Evolutionary conservation across 2,888 invertebrate species (phyloP), one percentile per base, ranked within the genome.

Genomic region (Perithous albicinctus): DNA sequence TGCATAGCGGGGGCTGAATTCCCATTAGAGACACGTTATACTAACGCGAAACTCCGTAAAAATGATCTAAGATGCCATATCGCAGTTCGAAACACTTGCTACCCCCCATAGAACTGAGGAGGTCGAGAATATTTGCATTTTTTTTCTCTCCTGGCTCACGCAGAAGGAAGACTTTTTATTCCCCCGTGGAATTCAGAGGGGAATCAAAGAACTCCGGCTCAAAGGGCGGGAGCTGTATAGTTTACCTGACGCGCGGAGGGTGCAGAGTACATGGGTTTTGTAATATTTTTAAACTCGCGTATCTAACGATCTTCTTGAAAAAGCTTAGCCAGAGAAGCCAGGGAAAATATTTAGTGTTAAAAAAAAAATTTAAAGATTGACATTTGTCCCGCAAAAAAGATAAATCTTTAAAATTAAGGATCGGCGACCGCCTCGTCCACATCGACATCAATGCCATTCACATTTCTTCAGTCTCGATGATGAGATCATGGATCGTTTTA

Each of bases 401-500:
- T 76, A 43, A 76, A 75, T 70, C 48, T 26, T 72, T 46, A 70
- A 43, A 61, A 64, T 12, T 35, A 43, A 54, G 72, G 41, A 51
- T 20, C 70, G 26, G 29, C n/a, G 46, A 79, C 43, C 76, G 73
- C 72, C 67, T 67, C 79, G 79, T 61, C 20, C 76, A 20, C 54
- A 69, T 73, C 35, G 61, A 63, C 63, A 35, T 73, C 56, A 46
- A 29, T 59, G 15, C 15, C 18, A 18, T 46, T 32, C 8, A 18
- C 69, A 26, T 51, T 67, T 72, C 67, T 76, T 73, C 54, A 59
- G 29, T 32, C 56, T 46, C 61, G 67, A 79, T 79, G 61, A 82
- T 85, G 85, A 85, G 84, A 84, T 86, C 84, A 89, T 87, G 85
- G 84, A 89, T 86, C 85, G 83, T 84, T 88, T 87, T 86, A 86